Percentiles rank a stretch among this genome's conserved stretches.
These are phyloP conservation scores for Mola mola DNA, from an alignment of 2,113 vertebrate genomes.

Conservation along the genomic window DNA sequence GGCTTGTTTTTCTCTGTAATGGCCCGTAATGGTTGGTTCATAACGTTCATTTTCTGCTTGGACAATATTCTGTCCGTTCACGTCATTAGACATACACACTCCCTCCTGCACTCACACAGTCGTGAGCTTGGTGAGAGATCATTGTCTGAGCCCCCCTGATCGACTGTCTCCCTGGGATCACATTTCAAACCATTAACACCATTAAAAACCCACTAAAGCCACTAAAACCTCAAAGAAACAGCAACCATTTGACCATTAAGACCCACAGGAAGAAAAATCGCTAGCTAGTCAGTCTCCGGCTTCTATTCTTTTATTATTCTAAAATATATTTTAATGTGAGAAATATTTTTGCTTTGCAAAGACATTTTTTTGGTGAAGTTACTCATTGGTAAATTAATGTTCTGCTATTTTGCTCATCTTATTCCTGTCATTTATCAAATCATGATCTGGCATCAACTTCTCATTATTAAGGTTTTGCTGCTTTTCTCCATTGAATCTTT, in stretches of 20 bases:
- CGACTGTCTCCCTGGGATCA: conserved; percentile 75
- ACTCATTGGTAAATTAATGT: too few relatives aligned
- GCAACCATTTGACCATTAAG: conserved; percentile 77
- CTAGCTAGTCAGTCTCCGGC: conserved; percentile 4
- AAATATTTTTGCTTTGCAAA: too few relatives aligned
- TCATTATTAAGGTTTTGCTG: too few relatives aligned
- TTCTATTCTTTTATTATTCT: too few relatives aligned
- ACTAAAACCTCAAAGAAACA: conserved; percentile 80
- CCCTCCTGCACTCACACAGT: conserved; percentile 45
- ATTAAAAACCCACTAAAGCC: conserved; percentile 83
- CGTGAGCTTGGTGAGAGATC: conserved; percentile 61
- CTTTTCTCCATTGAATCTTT: too few relatives aligned
- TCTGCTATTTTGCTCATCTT: too few relatives aligned
- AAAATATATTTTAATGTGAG: too few relatives aligned
- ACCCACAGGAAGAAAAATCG: conserved; percentile 58
- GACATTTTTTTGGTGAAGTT: too few relatives aligned
- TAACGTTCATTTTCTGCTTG: conserved; percentile 59
- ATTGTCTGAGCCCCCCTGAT: conserved; percentile 73
- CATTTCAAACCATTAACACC: conserved; percentile 82
- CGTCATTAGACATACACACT: conserved; percentile 31
- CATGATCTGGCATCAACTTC: too few relatives aligned
- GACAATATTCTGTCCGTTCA: conserved; percentile 37
- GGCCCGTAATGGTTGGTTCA: conserved; percentile 57
- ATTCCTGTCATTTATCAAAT: too few relatives aligned
- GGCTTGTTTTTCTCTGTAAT: conserved; percentile 53